Base-by-base conservation (phyloP, 2,113 vertebrate genomes). In the Ceyx cyanopectus region DNA sequence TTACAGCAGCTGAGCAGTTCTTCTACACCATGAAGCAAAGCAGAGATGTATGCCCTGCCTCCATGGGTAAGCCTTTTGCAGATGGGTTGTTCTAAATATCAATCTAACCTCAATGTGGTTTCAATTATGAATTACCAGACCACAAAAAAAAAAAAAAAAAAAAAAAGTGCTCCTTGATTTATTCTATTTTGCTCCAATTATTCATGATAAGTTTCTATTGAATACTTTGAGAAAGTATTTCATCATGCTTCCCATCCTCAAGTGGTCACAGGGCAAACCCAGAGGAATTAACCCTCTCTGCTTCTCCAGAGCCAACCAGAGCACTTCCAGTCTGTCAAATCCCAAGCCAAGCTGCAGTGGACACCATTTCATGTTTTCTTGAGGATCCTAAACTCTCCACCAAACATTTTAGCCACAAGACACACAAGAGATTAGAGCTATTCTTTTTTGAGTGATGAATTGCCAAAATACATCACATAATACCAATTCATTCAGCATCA, bases 141-240 rank as follows among this genome's bases (percentile, higher is more conserved):
- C 94, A 97, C 98, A 95, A n/a, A 89, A 89, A 85, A 93, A 97
- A 98, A 93, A 90, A 91, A 93, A 46, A 37, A 37, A 89, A 89
- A 82, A 92, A 97, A 98, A 93, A 89, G 45, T 18, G 14, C 12
- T 90, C 93, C 95, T 98, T 98, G 98, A 99, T 99, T 99, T 99
- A 99, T 98, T 98, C 98, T 98, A 97, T 98, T 98, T 97, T 97
- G 94, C 96, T 98, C 95, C 98, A 98, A 98, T 98, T 98, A 98
- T 98, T 98, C 97, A 98, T 97, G 97, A 97, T 97, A 97, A 97
- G 97, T 98, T 98, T 98, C 98, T 97, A 98, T 94, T 89, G 96
- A 98, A 98, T 97, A 97, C 96, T 98, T 98, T 97, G 96, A 98
- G 98, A 98, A 98, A 98, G 97, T 98, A 98, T 98, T 98, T 98